Conservation (phyloP, 2,888 invertebrate genomes). For the Lithophane ornitopus region DNA sequence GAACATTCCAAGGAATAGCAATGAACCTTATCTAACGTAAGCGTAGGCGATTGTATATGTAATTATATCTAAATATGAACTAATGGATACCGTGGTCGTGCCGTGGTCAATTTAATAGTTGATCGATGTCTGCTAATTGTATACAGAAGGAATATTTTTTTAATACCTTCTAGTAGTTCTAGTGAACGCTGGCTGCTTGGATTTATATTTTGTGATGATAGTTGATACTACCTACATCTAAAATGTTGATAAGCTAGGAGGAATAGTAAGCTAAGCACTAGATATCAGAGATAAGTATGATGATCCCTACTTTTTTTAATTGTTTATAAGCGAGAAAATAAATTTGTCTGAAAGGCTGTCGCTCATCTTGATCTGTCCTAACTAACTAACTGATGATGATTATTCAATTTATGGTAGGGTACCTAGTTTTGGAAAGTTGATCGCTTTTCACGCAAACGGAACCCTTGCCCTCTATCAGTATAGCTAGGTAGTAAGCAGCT, state of each 20-base stretch:
- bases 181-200: slow-evolving; percentile 8
- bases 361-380: background rate
- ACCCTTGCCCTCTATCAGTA: background rate
- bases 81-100: slow-evolving; percentile 59
- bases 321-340: background rate
- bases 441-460: background rate
- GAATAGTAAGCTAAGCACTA: background rate
- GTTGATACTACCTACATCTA: background rate
- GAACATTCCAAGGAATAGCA: slow-evolving; percentile 49
- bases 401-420: background rate
- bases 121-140: slow-evolving; percentile 60
- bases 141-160: slow-evolving; percentile 55
- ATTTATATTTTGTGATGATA: slow-evolving; percentile 16
- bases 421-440: background rate
- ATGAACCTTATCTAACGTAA: slow-evolving; percentile 57
- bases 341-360: background rate
- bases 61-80: slow-evolving; percentile 63
- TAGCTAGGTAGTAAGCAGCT: background rate
- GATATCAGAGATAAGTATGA: background rate
- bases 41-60: slow-evolving; percentile 55
- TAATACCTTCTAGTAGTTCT: slow-evolving; percentile 16
- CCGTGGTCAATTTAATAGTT: slow-evolving; percentile 60
- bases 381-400: background rate
- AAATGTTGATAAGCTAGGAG: background rate
- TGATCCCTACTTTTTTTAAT: background rate